Evolutionary conservation across 2,888 invertebrate species (phyloP), one percentile per base, ranked within the genome.

Genomic region (Lasioglossum oenotherae): DNA sequence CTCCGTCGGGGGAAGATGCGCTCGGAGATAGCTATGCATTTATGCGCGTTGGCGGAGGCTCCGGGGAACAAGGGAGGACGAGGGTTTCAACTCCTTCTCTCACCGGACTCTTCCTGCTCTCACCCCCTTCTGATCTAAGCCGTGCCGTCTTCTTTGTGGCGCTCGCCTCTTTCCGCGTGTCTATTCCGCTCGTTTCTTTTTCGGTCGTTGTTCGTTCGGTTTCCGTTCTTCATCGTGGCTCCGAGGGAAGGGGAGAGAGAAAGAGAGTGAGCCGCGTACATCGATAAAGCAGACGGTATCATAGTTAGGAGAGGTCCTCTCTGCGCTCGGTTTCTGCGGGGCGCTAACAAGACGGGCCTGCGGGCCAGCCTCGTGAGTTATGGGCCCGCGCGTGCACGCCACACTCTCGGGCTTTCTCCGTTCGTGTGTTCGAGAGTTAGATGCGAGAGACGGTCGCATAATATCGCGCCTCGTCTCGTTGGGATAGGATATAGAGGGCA

Each of bases 261-360:
- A 49, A 76, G 64, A 73, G 71, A 41, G 12, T 12, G 23, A 38
- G 41, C 74, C 67, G 86, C 78, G 83, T 89, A 88, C 85, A 90
- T 91, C 92, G 88, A 84, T 82, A 80, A 76, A 85, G 64, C 79
- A 84, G 91, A 91, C 91, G 80, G 91, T 92, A 92, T 93, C 90
- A 92, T 92, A 91, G 93, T 92, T 90, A 86, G 88, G 88, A 89
- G 88, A 88, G 88, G 89, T 89, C 90, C 89, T 83, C 89, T 83
- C 85, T 31, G 27, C 67, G 85, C 86, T 91, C 83, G 87, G 87
- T 88, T 91, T 89, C 88, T 91, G 87, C 88, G 86, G 89, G 92
- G 93, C 92, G 93, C 94, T 94, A 94, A 94, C 94, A 92, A 94
- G 94, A 92, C 92, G 92, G 91, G 91, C 92, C 91, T 91, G 88